Evolutionary conservation across 2,888 invertebrate genomes (phyloP).

Genomic region (Mimumesa dahlbomi): DNA sequence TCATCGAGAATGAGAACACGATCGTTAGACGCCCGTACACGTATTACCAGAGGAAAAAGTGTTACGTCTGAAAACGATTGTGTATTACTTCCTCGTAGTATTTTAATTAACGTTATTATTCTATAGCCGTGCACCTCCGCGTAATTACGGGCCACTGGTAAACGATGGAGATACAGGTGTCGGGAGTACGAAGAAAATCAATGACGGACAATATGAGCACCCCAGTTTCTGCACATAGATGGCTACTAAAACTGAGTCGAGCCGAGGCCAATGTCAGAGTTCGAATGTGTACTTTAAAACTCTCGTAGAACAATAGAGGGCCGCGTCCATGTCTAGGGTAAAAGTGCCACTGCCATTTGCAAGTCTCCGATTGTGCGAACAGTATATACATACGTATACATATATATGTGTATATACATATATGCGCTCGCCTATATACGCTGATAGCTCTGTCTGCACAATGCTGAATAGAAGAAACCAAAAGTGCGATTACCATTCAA

Average conservation of each 20-base stretch:
- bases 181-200: not conserved
- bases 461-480: constrained; percentile 59
- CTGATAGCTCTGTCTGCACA: constrained; percentile 32
- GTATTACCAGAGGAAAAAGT: too few species aligned
- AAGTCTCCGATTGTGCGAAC: constrained; percentile 51
- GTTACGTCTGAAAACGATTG: too few species aligned
- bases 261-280: constrained; percentile 59
- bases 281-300: constrained; percentile 54
- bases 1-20: too few species aligned
- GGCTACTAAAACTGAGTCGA: constrained; percentile 41
- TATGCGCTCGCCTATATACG: not conserved
- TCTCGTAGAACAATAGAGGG: constrained; percentile 47
- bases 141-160: too few species aligned
- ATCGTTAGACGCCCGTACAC: too few species aligned
- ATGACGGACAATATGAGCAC: constrained; percentile 34
- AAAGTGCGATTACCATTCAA: constrained; percentile 60
- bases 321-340: constrained; percentile 21
- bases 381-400: not conserved
- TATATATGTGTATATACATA: not conserved
- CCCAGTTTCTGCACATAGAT: constrained; percentile 15
- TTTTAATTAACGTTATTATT: too few species aligned
- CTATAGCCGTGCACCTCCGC: too few species aligned
- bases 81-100: too few species aligned
- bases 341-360: constrained; percentile 59
- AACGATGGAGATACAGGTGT: not conserved